Conservation (phyloP, 1,140 invertebrate genomes). For the Drosophila sulfurigaster region DNA sequence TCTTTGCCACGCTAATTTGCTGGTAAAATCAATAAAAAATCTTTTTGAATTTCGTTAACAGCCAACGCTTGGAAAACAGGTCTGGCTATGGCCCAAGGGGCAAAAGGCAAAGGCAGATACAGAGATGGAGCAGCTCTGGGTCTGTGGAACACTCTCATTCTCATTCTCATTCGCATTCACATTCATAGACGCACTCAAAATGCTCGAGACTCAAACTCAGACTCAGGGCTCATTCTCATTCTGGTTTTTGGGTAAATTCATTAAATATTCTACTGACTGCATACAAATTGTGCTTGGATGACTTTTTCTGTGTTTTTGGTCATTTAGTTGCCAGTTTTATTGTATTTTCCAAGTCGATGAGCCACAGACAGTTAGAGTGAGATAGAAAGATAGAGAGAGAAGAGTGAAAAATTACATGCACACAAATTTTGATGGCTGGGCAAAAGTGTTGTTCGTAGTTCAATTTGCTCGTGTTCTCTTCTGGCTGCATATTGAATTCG, state of each 20-base stretch:
- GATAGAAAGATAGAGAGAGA: too few species aligned
- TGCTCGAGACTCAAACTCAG: conserved; percentile 13
- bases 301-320: conserved; percentile 47
- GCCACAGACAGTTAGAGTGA: conserved; percentile 9
- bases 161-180: conserved; percentile 24
- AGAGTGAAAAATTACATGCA: neutral
- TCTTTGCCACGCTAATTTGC: conserved; percentile 53
- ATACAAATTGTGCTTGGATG: conserved; percentile 54
- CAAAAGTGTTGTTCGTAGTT: neutral
- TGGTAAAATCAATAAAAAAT: conserved; percentile 66
- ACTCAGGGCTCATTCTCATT: conserved; percentile 44
- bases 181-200: conserved; percentile 35
- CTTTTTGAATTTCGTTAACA: conserved; percentile 33
- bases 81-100: neutral
- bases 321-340: conserved; percentile 72
- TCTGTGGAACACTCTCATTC: conserved; percentile 30
- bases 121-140: neutral
- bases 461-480: conserved; percentile 12
- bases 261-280: conserved; percentile 69
- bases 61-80: conserved; percentile 12
- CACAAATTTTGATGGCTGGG: conserved; percentile 6
- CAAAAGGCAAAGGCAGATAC: neutral
- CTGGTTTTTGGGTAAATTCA: conserved; percentile 51
- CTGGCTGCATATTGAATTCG: conserved; percentile 38
- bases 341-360: conserved; percentile 60